Percentiles rank a stretch among this genome's conserved stretches.
Evolutionary conservation across 2,888 invertebrate species (phyloP).

Genomic region (Eumerus sabulonum): DNA sequence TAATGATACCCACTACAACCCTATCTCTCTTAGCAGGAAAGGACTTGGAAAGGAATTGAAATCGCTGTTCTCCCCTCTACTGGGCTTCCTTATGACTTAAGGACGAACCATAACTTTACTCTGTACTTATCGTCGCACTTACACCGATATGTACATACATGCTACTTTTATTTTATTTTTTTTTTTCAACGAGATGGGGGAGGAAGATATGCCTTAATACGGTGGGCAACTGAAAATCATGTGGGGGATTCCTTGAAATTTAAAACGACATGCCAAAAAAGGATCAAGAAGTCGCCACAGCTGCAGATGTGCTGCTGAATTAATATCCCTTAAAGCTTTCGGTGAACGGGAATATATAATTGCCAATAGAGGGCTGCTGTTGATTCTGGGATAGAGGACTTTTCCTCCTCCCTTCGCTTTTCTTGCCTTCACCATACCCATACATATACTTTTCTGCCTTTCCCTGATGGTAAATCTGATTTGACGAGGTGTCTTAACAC

Average conservation of each 20-base stretch:
- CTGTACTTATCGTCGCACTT: too few species aligned
- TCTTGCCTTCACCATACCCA: slow-evolving; percentile 13
- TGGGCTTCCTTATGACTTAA: slow-evolving; percentile 7
- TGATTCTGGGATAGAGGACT: slow-evolving; percentile 55
- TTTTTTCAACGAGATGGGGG: background rate
- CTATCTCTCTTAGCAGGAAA: slow-evolving; percentile 1
- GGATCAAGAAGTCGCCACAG: slow-evolving; percentile 19
- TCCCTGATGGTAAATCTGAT: background rate
- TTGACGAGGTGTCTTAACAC: background rate
- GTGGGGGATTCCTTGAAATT: slow-evolving; percentile 16
- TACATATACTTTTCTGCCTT: slow-evolving; percentile 1
- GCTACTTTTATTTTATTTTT: too few species aligned
- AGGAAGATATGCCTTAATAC: slow-evolving; percentile 3
- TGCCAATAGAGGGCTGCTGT: slow-evolving; percentile 60
- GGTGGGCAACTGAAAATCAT: background rate
- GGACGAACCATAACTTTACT: slow-evolving; percentile 16
- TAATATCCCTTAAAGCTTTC: slow-evolving; percentile 66
- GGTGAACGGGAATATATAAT: slow-evolving; percentile 55
- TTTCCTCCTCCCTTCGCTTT: slow-evolving; percentile 13
- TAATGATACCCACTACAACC: background rate
- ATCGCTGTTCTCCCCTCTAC: slow-evolving; percentile 10
- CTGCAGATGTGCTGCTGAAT: slow-evolving; percentile 54
- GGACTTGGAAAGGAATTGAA: slow-evolving; percentile 11
- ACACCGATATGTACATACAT: too few species aligned
- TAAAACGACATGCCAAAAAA: slow-evolving; percentile 14